These are phyloP conservation scores for Stomorhina lunata DNA, from an alignment of 2,888 invertebrate genomes.

Conservation along the genomic window DNA sequence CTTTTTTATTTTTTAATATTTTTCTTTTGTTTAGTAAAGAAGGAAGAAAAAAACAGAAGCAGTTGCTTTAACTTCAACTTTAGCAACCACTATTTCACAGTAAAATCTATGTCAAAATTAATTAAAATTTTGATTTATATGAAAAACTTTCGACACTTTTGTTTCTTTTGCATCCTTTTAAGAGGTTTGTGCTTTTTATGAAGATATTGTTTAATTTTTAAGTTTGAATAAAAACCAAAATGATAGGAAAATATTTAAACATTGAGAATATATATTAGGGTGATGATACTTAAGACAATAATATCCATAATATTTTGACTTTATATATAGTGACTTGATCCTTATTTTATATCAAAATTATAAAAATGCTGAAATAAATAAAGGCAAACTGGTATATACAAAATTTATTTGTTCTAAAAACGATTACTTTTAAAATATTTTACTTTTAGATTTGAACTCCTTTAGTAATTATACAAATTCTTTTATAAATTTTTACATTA, in stretches of 20 bases:
- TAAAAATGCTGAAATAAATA: no score
- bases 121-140: constrained; percentile 80
- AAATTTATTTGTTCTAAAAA: no score
- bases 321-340: no score
- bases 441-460: background rate
- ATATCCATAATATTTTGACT: no score
- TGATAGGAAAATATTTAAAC: background rate
- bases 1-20: constrained; percentile 1
- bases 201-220: no score
- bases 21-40: background rate
- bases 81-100: constrained; percentile 30
- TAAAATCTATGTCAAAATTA: constrained; percentile 79
- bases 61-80: background rate
- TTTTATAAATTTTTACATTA: background rate
- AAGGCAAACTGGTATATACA: no score
- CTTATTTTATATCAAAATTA: no score
- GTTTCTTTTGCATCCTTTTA: constrained; percentile 9
- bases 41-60: background rate
- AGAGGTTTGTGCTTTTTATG: no score
- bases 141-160: constrained; percentile 72
- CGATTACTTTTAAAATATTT: no score
- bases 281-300: no score
- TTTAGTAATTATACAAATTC: background rate
- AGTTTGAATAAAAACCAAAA: background rate
- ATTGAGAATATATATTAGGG: background rate